These are phyloP conservation scores for Myoxocephalus aenaeus DNA, from an alignment of 2,797 vertebrate genomes.

Conservation along the genomic window DNA sequence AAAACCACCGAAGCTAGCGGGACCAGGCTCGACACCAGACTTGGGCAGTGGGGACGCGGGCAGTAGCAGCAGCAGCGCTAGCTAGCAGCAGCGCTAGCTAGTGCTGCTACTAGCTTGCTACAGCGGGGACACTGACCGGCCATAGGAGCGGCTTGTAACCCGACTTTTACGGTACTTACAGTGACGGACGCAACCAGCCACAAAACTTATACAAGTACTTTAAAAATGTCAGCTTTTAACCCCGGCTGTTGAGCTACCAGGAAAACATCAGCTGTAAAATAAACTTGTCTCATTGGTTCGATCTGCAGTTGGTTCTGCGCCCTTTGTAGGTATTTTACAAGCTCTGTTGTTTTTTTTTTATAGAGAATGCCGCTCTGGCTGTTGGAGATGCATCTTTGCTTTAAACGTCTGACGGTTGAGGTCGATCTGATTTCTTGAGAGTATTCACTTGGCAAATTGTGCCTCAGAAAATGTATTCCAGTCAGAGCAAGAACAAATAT, in stretches of 20 bases:
- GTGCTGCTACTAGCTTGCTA: no score
- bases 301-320: constrained; percentile 1
- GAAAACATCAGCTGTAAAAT: constrained; percentile 29
- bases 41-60: no score
- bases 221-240: not conserved
- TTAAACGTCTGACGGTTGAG: not conserved
- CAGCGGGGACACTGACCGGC: no score
- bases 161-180: no score
- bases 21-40: no score
- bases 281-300: constrained; percentile 14
- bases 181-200: constrained; percentile 1
- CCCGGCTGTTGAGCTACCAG: constrained; percentile 10
- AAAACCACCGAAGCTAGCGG: no score
- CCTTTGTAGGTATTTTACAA: constrained; percentile 12
- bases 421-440: constrained; percentile 11
- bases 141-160: no score
- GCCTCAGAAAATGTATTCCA: constrained; percentile 4
- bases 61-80: no score
- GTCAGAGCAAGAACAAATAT: constrained; percentile 10
- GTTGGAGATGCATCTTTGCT: constrained; percentile 3
- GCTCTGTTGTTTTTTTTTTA: constrained; percentile 6
- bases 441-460: constrained; percentile 4
- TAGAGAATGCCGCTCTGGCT: not conserved
- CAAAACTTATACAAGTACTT: not conserved
- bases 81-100: no score